A percentile compares a stretch with the other conserved stretches of the same genome.
phyloP scores from a whole-genome alignment of 1,140 invertebrate species.

The Alviniconcha marisindica region DNA sequence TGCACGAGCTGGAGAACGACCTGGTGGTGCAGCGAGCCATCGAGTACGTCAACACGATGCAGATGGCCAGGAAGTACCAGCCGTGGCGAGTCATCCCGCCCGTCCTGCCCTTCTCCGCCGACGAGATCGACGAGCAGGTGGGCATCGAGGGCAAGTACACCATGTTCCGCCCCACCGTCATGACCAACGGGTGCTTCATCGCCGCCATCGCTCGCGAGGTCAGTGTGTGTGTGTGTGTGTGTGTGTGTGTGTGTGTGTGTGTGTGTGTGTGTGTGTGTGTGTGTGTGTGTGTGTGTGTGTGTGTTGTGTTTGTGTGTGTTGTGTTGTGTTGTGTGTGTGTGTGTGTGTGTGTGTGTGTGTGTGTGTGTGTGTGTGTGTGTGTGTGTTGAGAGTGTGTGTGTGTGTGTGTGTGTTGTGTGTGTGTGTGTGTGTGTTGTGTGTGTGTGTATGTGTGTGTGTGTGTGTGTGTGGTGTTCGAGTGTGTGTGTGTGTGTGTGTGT shows the following conservation, averaged over 20 bases:
- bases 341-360: conserved; percentile 27
- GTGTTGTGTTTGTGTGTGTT: conserved; percentile 47
- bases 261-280: not conserved
- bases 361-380: conserved; percentile 39
- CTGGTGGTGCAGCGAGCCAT: conserved; percentile 60
- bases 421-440: too few species aligned
- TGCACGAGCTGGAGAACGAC: conserved; percentile 68
- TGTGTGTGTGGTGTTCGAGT: too few species aligned
- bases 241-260: not conserved
- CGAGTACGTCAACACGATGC: conserved; percentile 63
- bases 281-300: not conserved
- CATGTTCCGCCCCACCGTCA: conserved; percentile 58
- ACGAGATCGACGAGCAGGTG: conserved; percentile 49
- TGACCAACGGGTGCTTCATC: conserved; percentile 71
- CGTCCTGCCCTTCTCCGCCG: conserved; percentile 60
- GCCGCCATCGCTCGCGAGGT: conserved; percentile 71
- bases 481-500: too few species aligned
- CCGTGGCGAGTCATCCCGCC: conserved; percentile 67
- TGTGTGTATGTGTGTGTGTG: too few species aligned
- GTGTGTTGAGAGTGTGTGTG: not conserved
- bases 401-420: too few species aligned
- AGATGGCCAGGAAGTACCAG: conserved; percentile 47
- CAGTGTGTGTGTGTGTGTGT: not conserved
- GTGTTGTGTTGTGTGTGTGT: not conserved
- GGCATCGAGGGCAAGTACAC: conserved; percentile 62